Evolutionary conservation across 92 coral and sea anemone genomes (phyloP).

Genomic region (Epizoanthus stellaris): DNA sequence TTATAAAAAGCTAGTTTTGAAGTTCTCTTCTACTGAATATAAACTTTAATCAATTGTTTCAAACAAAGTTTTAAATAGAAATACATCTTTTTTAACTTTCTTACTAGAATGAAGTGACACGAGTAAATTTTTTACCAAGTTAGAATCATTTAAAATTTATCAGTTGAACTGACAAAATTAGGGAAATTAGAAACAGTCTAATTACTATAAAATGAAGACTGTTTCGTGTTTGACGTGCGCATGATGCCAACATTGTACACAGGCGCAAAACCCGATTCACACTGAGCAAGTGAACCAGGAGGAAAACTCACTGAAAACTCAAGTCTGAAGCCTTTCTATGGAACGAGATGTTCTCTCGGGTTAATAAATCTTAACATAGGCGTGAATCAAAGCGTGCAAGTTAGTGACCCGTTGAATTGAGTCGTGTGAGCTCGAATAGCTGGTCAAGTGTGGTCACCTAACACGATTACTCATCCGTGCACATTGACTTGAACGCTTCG

Average conservation of each 20-base stretch:
- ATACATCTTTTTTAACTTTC: neutral
- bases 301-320: conserved; percentile 28
- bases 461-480: neutral
- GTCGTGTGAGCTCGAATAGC: conserved; percentile 6
- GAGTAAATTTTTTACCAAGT: conserved; percentile 1
- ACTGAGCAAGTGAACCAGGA: conserved; percentile 17
- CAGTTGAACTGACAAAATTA: neutral
- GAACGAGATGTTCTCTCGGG: neutral
- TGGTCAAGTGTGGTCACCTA: conserved; percentile 2
- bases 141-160: conserved; percentile 31
- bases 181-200: neutral
- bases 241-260: neutral
- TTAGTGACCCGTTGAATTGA: conserved; percentile 19
- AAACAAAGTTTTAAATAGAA: neutral
- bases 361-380: conserved; percentile 3
- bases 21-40: neutral
- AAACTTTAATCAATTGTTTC: too few relatives aligned
- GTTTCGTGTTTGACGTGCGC: neutral
- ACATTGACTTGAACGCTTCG: neutral
- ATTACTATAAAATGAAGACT: neutral
- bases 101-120: neutral
- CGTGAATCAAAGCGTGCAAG: neutral
- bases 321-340: conserved; percentile 16
- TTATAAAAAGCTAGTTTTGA: neutral
- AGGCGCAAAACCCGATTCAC: neutral